phyloP scores from a whole-genome alignment of 2,888 invertebrate genomes.

The Erebia ligea region DNA sequence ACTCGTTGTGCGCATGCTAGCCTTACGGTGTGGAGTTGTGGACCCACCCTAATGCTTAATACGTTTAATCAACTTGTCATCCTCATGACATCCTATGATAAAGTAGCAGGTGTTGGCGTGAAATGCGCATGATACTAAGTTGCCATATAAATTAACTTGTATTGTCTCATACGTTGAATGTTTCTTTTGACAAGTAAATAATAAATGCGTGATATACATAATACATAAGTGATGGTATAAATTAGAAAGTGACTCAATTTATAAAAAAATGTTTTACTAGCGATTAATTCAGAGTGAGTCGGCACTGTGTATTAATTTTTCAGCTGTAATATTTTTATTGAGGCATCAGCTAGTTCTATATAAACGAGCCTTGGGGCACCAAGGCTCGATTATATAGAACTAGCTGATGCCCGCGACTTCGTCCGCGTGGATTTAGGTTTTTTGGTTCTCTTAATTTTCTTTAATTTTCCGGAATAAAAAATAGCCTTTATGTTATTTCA shows the following conservation, averaged over 20 bases:
- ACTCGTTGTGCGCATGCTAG: too few species aligned
- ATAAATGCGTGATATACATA: neutral
- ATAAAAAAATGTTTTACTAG: neutral
- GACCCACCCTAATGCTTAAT: too few species aligned
- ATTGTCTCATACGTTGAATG: neutral
- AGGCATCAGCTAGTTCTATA: too few species aligned
- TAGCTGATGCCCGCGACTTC: too few species aligned
- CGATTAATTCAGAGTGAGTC: neutral
- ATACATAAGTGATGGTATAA: slow-evolving; percentile 9
- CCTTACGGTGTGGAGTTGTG: too few species aligned
- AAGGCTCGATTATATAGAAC: neutral
- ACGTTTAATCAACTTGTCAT: slow-evolving; percentile 37
- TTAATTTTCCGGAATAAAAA: too few species aligned
- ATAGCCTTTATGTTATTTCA: too few species aligned
- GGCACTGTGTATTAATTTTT: neutral
- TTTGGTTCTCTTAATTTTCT: too few species aligned
- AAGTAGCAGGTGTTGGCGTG: slow-evolving; percentile 18
- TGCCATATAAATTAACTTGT: slow-evolving; percentile 10
- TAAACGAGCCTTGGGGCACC: too few species aligned
- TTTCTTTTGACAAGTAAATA: slow-evolving; percentile 3
- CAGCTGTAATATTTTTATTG: neutral
- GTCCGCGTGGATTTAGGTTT: too few species aligned
- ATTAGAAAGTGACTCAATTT: slow-evolving; percentile 3
- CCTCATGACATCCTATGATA: slow-evolving; percentile 29
- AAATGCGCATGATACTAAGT: slow-evolving; percentile 7